Base-by-base conservation (phyloP, 1,140 invertebrate genomes). In the Drosophila repleta region DNA sequence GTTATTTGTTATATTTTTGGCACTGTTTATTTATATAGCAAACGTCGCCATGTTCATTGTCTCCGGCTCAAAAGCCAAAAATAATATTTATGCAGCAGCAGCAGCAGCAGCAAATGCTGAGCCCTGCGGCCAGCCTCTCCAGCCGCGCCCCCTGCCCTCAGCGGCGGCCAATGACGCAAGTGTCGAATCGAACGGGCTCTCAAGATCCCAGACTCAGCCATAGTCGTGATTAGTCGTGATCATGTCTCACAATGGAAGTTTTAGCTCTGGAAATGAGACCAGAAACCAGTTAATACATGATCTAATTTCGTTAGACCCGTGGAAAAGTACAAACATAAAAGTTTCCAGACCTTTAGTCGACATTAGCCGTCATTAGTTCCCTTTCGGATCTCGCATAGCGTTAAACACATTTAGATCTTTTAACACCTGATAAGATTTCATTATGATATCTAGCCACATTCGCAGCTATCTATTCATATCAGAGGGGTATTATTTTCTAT, bases 401-500 rank as follows among this genome's bases (percentile, higher is more conserved):
- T 29, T 61, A 64, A 58, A 60, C 18, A 53, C 79, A 73, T 88
- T 82, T 83, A 57, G 62, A 71, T 57, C 64, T 76, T 39, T 88
- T 76, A 87, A 87, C 83, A 87, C 82, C 82, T 88, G 82, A 87
- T 87, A 87, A 87, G 75, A 69, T 79, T 82, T 79, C 62, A 76
- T 88, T 79, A 67, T 79, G 72, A 87, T 87, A 87, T 82, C 83
- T 76, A 65, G 77, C 72, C 71, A 74, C 67, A 56, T 70, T 1
- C 39, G 18, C 18, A 35, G 32, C 2, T 13, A 6, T 35, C 32
- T 11, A 35, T 81, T 74, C 81, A 87, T 81, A 87, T 71, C 74
- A n/a, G n/a, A n/a, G 48, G 37, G n/a, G 45, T 15, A 29, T 69
- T 24, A 49, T 29, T 29, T 0, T 5, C 21, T 55, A 46, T 64